Evolutionary conservation across 2,113 vertebrate genomes (phyloP).

Genomic region (Ramphastos sulfuratus): DNA sequence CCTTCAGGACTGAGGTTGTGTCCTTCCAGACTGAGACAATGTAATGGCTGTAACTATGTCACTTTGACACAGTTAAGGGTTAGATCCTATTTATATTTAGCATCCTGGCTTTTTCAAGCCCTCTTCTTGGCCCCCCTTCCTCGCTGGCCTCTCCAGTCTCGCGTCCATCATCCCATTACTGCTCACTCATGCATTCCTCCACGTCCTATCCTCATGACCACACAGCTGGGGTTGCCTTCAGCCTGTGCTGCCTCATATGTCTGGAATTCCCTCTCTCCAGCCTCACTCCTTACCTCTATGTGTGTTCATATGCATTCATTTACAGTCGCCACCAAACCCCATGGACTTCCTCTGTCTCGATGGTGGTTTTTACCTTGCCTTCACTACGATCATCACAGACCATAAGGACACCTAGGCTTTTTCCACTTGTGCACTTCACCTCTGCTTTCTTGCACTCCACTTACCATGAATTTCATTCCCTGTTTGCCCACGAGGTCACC

Average conservation of each 20-base stretch:
- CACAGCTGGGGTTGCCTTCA: conserved; percentile 52
- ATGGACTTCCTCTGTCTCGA: rapidly evolving
- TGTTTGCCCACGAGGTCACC: not conserved
- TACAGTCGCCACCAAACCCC: not conserved
- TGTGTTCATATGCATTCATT: rapidly evolving
- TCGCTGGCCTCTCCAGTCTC: not conserved
- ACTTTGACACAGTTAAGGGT: conserved; percentile 16
- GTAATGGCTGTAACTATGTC: not conserved
- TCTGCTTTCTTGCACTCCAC: not conserved
- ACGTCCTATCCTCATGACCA: not conserved
- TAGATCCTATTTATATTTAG: conserved; percentile 53
- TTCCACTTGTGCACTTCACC: not conserved
- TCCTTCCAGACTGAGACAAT: conserved; percentile 7
- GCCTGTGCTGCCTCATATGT: not conserved
- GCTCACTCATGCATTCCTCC: conserved; percentile 58
- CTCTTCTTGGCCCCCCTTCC: conserved; percentile 23
- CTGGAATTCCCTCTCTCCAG: conserved; percentile 30
- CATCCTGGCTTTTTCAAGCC: not conserved
- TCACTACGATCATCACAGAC: not conserved
- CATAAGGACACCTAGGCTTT: not conserved
- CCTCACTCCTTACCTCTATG: not conserved
- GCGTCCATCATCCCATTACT: conserved; percentile 27
- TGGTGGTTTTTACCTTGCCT: not conserved
- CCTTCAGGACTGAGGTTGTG: not conserved
- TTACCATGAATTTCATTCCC: not conserved